A percentile compares a stretch with the other conserved stretches of the same genome.
Evolutionary conservation across 2,113 vertebrate genomes (phyloP).

Genomic region (Gobio gobio): DNA sequence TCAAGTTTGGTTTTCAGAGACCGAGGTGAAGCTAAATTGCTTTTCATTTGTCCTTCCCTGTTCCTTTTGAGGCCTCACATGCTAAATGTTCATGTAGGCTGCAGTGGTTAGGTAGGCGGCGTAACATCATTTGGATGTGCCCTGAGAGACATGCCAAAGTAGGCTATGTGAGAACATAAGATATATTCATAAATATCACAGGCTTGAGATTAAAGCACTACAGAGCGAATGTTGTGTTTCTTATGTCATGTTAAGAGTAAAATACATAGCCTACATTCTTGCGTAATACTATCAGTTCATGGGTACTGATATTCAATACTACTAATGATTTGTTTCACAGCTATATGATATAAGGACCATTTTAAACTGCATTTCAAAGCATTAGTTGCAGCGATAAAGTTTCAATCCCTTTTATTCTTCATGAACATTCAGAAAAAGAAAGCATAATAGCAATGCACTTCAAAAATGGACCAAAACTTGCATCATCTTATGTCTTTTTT

Average conservation of each 20-base stretch:
- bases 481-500: background rate
- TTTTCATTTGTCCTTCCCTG: constrained; percentile 56
- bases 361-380: background rate
- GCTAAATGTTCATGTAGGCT: constrained; percentile 20
- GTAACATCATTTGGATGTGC: constrained; percentile 34
- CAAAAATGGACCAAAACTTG: constrained; percentile 16
- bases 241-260: constrained; percentile 25
- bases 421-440: background rate
- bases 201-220: background rate
- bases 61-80: constrained; percentile 25
- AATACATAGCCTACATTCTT: constrained; percentile 10
- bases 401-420: background rate
- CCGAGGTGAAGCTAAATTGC: constrained; percentile 56
- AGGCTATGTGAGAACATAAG: constrained; percentile 27
- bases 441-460: background rate
- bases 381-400: background rate
- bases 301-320: background rate
- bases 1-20: constrained; percentile 60
- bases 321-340: background rate
- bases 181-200: constrained; percentile 18
- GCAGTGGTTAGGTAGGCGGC: constrained; percentile 9
- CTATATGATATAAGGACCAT: background rate
- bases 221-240: constrained; percentile 7
- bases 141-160: constrained; percentile 28
- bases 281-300: background rate